Percentiles rank a stretch among this genome's conserved stretches.
phyloP scores from a whole-genome alignment of 2,888 invertebrate species.

The Brenthis ino region DNA sequence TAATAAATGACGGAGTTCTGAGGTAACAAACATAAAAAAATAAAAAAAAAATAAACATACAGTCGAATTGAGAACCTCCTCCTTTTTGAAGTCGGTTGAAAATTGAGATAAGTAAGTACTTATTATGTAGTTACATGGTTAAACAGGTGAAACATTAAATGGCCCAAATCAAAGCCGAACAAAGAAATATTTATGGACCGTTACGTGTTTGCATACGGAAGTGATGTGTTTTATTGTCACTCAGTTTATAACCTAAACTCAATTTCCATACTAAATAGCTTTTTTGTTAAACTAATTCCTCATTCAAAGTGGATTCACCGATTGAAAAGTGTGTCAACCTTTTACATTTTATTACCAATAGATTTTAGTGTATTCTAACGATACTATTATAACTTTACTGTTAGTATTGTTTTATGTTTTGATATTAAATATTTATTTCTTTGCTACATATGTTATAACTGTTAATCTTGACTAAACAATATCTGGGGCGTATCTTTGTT shows the following conservation, averaged over 20 bases:
- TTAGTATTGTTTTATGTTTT: background rate
- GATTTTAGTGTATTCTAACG: background rate
- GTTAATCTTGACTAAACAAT: too few species aligned
- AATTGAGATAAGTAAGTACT: background rate
- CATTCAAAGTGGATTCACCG: slow-evolving; percentile 10
- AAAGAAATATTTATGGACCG: slow-evolving; percentile 36
- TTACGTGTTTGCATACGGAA: slow-evolving; percentile 22
- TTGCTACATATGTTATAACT: too few species aligned
- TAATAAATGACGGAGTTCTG: too few species aligned
- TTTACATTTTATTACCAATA: background rate
- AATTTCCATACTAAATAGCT: slow-evolving; percentile 28
- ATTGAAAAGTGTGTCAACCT: slow-evolving; percentile 9
- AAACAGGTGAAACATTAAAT: slow-evolving; percentile 33
- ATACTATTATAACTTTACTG: too few species aligned
- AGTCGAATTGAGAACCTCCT: too few species aligned
- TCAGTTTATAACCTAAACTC: slow-evolving; percentile 24
- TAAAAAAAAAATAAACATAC: too few species aligned
- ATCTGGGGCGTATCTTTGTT: too few species aligned
- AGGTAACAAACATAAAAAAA: too few species aligned
- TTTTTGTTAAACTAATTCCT: slow-evolving; percentile 19
- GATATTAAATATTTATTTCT: too few species aligned
- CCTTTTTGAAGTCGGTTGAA: too few species aligned
- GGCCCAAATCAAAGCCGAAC: slow-evolving; percentile 33
- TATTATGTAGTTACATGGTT: slow-evolving; percentile 25
- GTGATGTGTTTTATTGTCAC: slow-evolving; percentile 20